Evolutionary conservation across 1,140 invertebrate genomes (phyloP), one percentile per base, ranked within the genome.

Genomic region (Macrotrachela quadricornifera): DNA sequence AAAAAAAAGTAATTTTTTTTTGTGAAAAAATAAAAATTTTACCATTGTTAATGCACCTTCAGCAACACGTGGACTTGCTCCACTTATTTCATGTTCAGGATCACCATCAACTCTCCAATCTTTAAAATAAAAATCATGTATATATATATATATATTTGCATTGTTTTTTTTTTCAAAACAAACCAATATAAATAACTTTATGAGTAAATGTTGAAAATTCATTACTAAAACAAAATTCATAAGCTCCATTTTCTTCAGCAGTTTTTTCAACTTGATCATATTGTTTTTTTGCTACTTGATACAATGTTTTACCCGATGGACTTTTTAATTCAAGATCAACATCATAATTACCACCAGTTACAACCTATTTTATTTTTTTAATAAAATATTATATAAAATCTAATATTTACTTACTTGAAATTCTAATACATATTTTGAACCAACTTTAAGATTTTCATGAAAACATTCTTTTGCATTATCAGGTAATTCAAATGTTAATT

Each of bases 151-250:
- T 30, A 30, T 4, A 4, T 30, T 4, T 30, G 2, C 21, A 8
- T 30, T 30, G 2, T 30, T 30, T 2, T 30, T 30, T 30, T 2
- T 30, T 30, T n/a, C n/a, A n/a, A n/a, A n/a, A 84, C 59, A 95
- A 84, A 68, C 96, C 91, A 80, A 99, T 85, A 69, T 97, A 99
- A 12, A 99, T 84, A 55, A 96, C 76, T 74, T 99, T 99, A 63
- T 99, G 92, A n/a, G 87, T 91, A 71, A 96, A 95, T 41, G 91
- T 95, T 43, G 91, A 96, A 69, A 99, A 99, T 69, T 97, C 90
- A 73, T 99, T 99, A 63, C 87, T 92, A 67, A 99, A 99, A 71
- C 94, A 99, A 13, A 82, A 82, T 44, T 66, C 68, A 64, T 88
- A 90, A 8, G 82, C 74, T 55, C 85, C 85, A 55, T 75, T 73